Conservation (phyloP, 2,797 vertebrate genomes). For the Tenualosa thibaudeaui region DNA sequence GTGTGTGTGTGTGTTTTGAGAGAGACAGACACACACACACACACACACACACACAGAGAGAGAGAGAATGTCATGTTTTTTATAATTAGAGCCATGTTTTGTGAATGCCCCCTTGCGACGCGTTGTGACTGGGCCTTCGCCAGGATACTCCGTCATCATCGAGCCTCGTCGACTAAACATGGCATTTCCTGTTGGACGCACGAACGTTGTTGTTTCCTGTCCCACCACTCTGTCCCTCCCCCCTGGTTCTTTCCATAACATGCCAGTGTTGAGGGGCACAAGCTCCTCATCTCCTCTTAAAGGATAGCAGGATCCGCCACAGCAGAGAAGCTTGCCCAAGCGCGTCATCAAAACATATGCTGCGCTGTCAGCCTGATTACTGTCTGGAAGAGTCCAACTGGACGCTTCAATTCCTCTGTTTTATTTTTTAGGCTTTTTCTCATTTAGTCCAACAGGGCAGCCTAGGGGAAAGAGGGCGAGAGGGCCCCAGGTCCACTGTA, state of each 20-base stretch:
- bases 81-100: neutral
- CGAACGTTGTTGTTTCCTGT: constrained; percentile 58
- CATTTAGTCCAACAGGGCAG: too few relatives aligned
- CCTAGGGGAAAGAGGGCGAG: too few relatives aligned
- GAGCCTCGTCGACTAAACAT: constrained; percentile 66
- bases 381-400: neutral
- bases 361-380: neutral
- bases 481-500: too few relatives aligned
- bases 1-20: neutral
- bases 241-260: neutral
- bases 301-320: neutral
- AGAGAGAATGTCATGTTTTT: neutral
- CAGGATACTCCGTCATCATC: constrained; percentile 58
- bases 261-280: neutral
- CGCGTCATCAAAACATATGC: neutral
- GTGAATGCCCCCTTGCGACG: neutral
- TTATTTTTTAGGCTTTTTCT: too few relatives aligned
- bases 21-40: neutral
- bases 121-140: constrained; percentile 53
- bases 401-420: neutral
- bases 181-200: constrained; percentile 69
- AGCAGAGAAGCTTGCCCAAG: neutral
- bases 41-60: neutral
- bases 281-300: neutral
- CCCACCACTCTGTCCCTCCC: constrained; percentile 33